These are phyloP conservation scores for Ctenopoma kingsleyae DNA, from an alignment of 2,797 vertebrate species.

Conservation along the genomic window DNA sequence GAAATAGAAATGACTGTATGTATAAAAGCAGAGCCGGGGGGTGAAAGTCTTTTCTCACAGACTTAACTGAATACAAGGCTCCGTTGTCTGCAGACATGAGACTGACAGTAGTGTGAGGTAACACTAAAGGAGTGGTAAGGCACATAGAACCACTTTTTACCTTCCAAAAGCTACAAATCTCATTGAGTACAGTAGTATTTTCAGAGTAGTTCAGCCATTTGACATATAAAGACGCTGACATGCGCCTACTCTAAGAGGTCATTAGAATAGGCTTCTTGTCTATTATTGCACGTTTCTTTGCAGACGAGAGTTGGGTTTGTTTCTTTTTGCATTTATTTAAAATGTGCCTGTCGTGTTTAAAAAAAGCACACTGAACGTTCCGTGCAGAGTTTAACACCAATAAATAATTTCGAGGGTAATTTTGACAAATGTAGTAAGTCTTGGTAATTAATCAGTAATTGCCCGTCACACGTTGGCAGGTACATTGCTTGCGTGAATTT, in stretches of 20 bases:
- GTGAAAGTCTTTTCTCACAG: constrained; percentile 41
- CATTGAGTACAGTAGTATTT: constrained; percentile 7
- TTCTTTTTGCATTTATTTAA: constrained; percentile 14
- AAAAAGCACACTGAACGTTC: neutral
- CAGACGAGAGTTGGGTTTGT: neutral
- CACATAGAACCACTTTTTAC: constrained; percentile 22
- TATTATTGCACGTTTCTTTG: neutral
- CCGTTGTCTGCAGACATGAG: constrained; percentile 28
- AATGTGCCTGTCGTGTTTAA: constrained; percentile 22
- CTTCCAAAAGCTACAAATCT: constrained; percentile 51
- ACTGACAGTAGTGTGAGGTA: constrained; percentile 46
- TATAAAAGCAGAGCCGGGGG: constrained; percentile 28
- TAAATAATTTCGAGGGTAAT: constrained; percentile 3
- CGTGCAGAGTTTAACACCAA: neutral
- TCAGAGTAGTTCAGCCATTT: constrained; percentile 16
- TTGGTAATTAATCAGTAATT: constrained; percentile 1
- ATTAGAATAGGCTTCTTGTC: constrained; percentile 16
- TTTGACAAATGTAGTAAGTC: constrained; percentile 30
- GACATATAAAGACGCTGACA: constrained; percentile 48
- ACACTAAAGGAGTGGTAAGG: constrained; percentile 34
- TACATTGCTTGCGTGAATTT: neutral
- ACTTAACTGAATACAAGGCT: constrained; percentile 40
- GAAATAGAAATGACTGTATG: constrained; percentile 46
- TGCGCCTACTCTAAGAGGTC: constrained; percentile 15
- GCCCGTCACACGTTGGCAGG: neutral